A percentile compares a stretch with the other conserved stretches of the same genome.
Conservation (phyloP, 2,113 vertebrate genomes). For the Arizona elegans region DNA sequence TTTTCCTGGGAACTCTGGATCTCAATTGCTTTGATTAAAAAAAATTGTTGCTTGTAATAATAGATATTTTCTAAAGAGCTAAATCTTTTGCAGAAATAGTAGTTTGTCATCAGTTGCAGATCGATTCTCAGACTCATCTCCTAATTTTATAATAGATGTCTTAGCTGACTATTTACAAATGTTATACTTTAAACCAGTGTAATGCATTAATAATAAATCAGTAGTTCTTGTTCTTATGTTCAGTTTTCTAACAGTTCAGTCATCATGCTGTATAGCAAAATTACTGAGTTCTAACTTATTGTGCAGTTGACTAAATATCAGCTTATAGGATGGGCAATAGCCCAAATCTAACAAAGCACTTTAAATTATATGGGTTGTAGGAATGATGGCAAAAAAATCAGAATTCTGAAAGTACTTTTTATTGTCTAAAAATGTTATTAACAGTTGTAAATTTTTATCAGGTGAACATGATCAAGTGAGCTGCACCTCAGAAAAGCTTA, state of each 20-base stretch:
- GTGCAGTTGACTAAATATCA: not conserved
- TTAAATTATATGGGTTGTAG: not conserved
- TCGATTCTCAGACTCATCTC: not conserved
- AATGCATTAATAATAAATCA: not conserved
- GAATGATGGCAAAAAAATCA: not conserved
- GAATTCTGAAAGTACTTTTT: not conserved
- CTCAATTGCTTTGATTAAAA: not conserved
- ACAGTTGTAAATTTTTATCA: not conserved
- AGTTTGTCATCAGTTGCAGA: not conserved
- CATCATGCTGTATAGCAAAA: not conserved
- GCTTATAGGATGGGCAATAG: not conserved
- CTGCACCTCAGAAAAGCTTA: not conserved
- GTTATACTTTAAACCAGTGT: not conserved
- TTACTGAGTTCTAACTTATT: not conserved
- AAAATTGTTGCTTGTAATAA: not conserved
- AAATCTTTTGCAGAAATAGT: not conserved
- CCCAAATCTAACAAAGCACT: not conserved
- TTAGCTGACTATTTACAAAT: not conserved
- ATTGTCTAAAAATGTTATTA: not conserved
- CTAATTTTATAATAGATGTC: not conserved
- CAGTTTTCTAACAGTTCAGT: not conserved
- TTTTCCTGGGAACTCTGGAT: not conserved
- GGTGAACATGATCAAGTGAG: not conserved
- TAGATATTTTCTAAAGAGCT: not conserved
- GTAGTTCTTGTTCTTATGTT: not conserved